Evolutionary conservation across 2,113 vertebrate species (phyloP).

Genomic region (Pontoporia blainvillei): DNA sequence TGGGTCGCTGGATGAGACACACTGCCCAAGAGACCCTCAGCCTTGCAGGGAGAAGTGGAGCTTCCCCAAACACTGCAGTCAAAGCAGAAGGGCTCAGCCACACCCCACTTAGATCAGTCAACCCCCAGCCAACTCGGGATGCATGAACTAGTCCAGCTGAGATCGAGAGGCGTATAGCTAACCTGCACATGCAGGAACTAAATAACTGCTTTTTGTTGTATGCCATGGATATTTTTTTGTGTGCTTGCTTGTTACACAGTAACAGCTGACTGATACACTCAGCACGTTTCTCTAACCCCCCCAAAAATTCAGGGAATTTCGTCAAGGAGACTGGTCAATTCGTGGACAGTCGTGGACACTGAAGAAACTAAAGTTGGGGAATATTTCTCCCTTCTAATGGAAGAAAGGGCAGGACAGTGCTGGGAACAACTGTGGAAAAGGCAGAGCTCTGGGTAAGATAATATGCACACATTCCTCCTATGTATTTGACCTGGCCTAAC

Average conservation of each 20-base stretch:
- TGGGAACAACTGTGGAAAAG: neutral
- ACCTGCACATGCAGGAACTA: neutral
- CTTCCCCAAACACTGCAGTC: neutral
- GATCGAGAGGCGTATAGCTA: neutral
- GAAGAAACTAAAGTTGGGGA: neutral
- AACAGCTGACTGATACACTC: neutral
- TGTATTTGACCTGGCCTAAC: neutral
- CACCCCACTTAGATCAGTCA: neutral
- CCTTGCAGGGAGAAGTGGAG: neutral
- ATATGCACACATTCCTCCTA: neutral
- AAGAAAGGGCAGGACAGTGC: neutral
- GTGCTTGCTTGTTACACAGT: neutral
- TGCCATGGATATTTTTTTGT: neutral
- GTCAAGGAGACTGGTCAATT: neutral
- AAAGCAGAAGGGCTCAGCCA: neutral
- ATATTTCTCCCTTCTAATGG: neutral
- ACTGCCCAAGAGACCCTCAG: neutral
- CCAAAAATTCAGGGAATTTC: neutral
- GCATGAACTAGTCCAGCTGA: neutral
- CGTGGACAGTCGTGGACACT: neutral
- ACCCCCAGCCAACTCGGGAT: neutral
- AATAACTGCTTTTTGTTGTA: neutral
- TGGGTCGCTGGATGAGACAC: neutral
- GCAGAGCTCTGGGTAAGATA: neutral
- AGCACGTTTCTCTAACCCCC: neutral